Evolutionary conservation across 2,113 vertebrate species (phyloP), one percentile per base, ranked within the genome.

Genomic region (Cynoglossus semilaevis): DNA sequence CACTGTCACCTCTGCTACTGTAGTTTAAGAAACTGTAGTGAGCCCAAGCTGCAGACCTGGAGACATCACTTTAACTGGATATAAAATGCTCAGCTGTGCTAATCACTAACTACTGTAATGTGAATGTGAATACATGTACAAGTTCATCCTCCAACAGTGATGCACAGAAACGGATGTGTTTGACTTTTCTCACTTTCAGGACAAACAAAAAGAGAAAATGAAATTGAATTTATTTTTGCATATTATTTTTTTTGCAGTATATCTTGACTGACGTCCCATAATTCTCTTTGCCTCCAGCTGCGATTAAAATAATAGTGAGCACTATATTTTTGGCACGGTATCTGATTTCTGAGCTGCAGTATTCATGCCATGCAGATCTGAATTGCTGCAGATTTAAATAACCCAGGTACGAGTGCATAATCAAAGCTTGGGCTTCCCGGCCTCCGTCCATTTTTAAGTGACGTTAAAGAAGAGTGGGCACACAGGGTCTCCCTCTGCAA

Each of bases 401-500:
- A 75, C 22, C 47, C 18, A 45, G 22, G 46, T 72, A 42, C 51
- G 14, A 12, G 57, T 59, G 62, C 37, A 68, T 72, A 81, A 83
- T 83, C 74, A 75, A 63, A 80, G 55, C 42, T 50, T 1, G 15
- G 12, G 59, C 67, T 65, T 76, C 54, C 64, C 62, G 72, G 37
- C 62, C 57, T 62, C 47, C 56, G 63, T 83, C 77, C 75, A 85
- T 85, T 85, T 86, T 82, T 63, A 74, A 75, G 70, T 42, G 40
- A 72, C 58, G 56, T 37, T 44, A 74, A 52, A 64, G 37, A 44
- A 59, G 69, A 74, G 70, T 81, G 81, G 72, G 65, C 76, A 81
- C 74, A 69, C 77, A 58, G 63, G 78, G 71, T 74, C 66, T 82
- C 64, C 72, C 67, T 67, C 76, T 63, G 72, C 81, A 82, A 77